phyloP scores from a whole-genome alignment of 2,797 vertebrate genomes.

The Coregonus sp. region DNA sequence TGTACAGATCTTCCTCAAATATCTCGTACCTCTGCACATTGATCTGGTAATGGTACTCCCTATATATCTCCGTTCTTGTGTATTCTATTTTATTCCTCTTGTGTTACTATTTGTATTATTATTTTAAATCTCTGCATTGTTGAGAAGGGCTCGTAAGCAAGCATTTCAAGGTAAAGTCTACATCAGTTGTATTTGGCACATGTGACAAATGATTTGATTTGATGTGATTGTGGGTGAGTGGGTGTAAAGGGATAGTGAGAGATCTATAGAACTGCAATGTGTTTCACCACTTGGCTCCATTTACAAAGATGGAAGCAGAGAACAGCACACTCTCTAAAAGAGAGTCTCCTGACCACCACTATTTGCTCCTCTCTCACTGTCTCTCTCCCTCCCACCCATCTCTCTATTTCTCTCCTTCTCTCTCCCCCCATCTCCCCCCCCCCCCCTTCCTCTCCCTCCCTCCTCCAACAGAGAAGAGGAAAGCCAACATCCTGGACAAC shows the following conservation, averaged over 20 bases:
- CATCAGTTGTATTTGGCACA: too few relatives aligned
- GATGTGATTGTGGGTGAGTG: neutral
- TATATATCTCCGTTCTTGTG: too few relatives aligned
- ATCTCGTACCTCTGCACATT: too few relatives aligned
- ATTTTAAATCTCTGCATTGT: too few relatives aligned
- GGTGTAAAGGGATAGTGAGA: neutral
- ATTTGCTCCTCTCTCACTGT: neutral
- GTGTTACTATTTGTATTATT: too few relatives aligned
- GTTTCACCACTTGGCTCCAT: neutral
- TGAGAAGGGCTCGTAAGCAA: too few relatives aligned
- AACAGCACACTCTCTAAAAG: too few relatives aligned
- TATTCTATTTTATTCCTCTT: too few relatives aligned
- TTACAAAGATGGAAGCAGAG: neutral
- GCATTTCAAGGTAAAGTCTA: too few relatives aligned
- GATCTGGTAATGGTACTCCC: too few relatives aligned
- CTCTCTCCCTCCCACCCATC: neutral
- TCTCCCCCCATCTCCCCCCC: constrained; percentile 7
- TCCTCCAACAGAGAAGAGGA: constrained; percentile 86
- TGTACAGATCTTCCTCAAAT: too few relatives aligned
- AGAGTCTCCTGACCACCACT: neutral
- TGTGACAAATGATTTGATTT: too few relatives aligned
- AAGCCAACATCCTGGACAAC: constrained; percentile 94
- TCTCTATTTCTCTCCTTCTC: neutral
- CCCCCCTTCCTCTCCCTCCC: neutral
- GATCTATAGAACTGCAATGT: neutral